A percentile compares a stretch with the other conserved stretches of the same genome.
phyloP scores from a whole-genome alignment of 1,140 invertebrate genomes.

The Uloborus diversus region DNA sequence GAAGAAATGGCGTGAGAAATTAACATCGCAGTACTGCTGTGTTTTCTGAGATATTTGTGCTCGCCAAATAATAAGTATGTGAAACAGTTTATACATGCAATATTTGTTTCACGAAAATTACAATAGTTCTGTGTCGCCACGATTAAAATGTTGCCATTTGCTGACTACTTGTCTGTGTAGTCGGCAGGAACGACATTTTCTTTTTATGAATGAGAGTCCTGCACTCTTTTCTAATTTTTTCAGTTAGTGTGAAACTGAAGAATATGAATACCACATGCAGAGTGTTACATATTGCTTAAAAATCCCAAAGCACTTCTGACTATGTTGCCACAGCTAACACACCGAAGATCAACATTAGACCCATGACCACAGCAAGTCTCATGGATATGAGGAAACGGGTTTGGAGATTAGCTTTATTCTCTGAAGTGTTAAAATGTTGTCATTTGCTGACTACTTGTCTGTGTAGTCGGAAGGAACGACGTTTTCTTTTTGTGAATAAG shows the following conservation, averaged over 20 bases:
- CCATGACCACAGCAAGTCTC: constrained; percentile 66
- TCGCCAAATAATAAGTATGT: no score
- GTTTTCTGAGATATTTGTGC: no score
- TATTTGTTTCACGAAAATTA: no score
- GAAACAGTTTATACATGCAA: no score
- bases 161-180: background rate
- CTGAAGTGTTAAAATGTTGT: no score
- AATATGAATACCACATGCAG: constrained; percentile 72
- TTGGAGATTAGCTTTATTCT: constrained; percentile 61
- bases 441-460: background rate
- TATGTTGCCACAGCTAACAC: constrained; percentile 63
- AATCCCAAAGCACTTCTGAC: constrained; percentile 64
- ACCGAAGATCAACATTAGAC: constrained; percentile 70
- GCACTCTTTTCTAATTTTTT: constrained; percentile 24
- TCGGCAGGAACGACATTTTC: background rate
- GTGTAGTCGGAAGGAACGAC: background rate
- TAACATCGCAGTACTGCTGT: no score
- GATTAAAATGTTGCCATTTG: no score
- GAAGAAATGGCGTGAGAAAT: no score
- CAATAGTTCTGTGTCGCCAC: no score
- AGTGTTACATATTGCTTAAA: constrained; percentile 70
- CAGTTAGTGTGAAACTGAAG: constrained; percentile 68
- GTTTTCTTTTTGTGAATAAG: background rate
- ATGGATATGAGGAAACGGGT: constrained; percentile 70
- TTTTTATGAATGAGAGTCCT: background rate